Evolutionary conservation across 2,113 vertebrate genomes (phyloP).

Genomic region (Passer montanus): DNA sequence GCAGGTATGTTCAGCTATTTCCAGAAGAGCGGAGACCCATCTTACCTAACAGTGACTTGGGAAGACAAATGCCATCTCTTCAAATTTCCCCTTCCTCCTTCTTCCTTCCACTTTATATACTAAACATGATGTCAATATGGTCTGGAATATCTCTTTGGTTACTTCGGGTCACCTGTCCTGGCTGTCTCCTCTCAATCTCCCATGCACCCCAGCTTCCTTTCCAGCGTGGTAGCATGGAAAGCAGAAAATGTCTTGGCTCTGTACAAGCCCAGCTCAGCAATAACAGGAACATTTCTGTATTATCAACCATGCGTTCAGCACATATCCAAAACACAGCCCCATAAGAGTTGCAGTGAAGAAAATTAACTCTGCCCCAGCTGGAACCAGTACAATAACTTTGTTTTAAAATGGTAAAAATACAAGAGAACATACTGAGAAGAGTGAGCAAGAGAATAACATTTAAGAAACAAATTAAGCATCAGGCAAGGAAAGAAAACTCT

Average conservation of each 20-base stretch:
- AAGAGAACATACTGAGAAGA: neutral
- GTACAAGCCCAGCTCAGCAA: neutral
- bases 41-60: neutral
- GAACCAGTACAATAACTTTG: neutral
- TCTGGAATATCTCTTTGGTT: neutral
- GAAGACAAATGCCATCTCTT: neutral
- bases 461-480: neutral
- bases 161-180: neutral
- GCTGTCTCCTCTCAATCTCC: neutral
- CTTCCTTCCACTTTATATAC: neutral
- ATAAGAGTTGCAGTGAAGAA: neutral
- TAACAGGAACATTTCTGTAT: neutral
- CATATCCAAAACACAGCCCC: neutral
- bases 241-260: neutral
- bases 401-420: neutral
- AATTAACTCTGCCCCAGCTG: neutral
- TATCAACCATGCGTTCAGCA: neutral
- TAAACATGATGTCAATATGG: neutral
- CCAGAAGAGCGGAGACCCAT: neutral
- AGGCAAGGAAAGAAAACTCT: slow-evolving; percentile 1
- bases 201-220: neutral
- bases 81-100: neutral
- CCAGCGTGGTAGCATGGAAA: accelerated
- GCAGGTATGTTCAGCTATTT: neutral
- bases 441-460: neutral